Evolutionary conservation across 2,797 vertebrate species (phyloP).

Genomic region (Lithobates sylvaticus): DNA sequence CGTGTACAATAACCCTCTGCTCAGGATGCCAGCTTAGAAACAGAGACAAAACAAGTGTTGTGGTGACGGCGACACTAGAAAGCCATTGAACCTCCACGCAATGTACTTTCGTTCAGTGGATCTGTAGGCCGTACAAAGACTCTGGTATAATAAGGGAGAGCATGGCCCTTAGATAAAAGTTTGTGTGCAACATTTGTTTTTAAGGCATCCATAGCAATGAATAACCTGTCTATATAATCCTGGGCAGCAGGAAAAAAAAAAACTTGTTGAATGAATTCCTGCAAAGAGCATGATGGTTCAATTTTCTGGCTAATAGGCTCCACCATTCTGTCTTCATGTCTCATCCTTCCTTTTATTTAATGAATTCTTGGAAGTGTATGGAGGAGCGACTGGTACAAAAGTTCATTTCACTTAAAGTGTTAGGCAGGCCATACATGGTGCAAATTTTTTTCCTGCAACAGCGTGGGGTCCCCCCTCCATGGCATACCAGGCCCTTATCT

Average conservation of each 20-base stretch:
- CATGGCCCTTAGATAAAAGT: not conserved
- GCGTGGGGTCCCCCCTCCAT: no score
- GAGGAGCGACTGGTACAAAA: no score
- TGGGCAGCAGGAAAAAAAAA: no score
- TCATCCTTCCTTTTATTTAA: not conserved
- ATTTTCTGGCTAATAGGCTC: no score
- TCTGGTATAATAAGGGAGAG: constrained; percentile 4
- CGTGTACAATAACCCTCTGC: constrained; percentile 1
- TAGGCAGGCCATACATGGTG: no score
- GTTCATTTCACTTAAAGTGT: no score
- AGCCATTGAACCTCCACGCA: not conserved
- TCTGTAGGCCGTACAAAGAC: not conserved
- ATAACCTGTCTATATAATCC: not conserved
- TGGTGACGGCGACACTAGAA: constrained; percentile 15
- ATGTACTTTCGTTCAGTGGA: constrained; percentile 9
- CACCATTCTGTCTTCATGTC: no score
- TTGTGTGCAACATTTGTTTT: constrained; percentile 13
- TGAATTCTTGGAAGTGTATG: no score
- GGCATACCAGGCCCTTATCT: no score
- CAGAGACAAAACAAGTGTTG: constrained; percentile 42
- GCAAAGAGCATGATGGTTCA: not conserved
- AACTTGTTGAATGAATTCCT: not conserved
- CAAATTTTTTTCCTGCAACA: no score
- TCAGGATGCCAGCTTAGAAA: constrained; percentile 27
- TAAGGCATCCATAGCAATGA: constrained; percentile 36